Base-by-base conservation (phyloP, 2,113 vertebrate species). In the Aphyosemion australe region DNA sequence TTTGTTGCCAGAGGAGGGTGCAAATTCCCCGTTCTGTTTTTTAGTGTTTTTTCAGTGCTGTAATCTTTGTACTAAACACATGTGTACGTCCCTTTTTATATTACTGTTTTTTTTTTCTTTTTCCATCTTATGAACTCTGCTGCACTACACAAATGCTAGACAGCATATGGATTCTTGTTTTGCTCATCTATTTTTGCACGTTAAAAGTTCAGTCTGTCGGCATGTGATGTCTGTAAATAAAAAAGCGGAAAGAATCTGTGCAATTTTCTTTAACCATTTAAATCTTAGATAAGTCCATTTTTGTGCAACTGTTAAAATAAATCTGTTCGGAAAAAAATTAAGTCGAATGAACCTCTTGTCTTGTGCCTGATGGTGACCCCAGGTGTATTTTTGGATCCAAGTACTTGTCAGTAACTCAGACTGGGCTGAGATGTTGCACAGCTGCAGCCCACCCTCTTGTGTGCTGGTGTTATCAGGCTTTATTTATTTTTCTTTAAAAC, bases 31-130 rank as follows among this genome's bases (percentile, higher is more conserved):
- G n/a, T n/a, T 74, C 56, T 82, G 14, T 58, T 41, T 49, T n/a
- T 26, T 61, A 54, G 58, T 82, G 58, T 82, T 64, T 72, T 84
- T 63, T 87, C 64, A 74, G 68, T 78, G 61, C 80, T 89, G 87
- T 84, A 86, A 84, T 82, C 81, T 84, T 87, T 89, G 80, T 87
- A 89, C 79, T 86, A 90, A 53, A 69, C 72, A 60, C 41, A 50
- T 49, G 45, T 57, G 47, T 12, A 57, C 56, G 62, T 66, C 61
- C 69, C 69, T 85, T 90, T 89, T 89, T 90, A 77, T 89, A 83
- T 76, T 86, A n/a, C n/a, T n/a, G n/a, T n/a, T n/a, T n/a, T n/a
- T n/a, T n/a, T 45, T 6, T 53, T 60, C 56, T 47, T 82, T 74
- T 82, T 75, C 70, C 63, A 74, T 60, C 12, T n/a, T 20, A 61